A percentile compares a stretch with the other conserved stretches of the same genome.
Conservation (phyloP, 1,140 invertebrate genomes). For the Drosophila nikananu region DNA sequence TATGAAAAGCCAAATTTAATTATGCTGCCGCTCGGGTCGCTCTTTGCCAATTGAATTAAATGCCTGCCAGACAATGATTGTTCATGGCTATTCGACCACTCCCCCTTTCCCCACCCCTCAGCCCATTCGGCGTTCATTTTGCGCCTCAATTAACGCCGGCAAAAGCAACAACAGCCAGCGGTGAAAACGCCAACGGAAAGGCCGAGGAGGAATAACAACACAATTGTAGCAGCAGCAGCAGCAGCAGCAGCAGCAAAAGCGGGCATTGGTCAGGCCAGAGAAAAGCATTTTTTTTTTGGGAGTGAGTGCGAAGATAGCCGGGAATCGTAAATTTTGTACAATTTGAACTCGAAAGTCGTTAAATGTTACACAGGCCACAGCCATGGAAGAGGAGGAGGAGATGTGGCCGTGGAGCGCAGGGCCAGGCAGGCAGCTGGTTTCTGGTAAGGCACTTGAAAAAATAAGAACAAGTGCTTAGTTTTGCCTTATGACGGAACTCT, state of each 20-base stretch:
- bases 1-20: conserved; percentile 50
- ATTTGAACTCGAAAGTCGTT: conserved; percentile 83
- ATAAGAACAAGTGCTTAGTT: too few species aligned
- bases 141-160: conserved; percentile 57
- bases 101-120: not conserved
- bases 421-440: conserved; percentile 23
- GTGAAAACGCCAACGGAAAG: conserved; percentile 23
- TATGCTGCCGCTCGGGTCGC: conserved; percentile 18
- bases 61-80: conserved; percentile 41
- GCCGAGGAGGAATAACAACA: conserved; percentile 17
- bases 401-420: not conserved
- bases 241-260: conserved; percentile 4
- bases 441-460: conserved; percentile 7
- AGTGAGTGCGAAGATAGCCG: conserved; percentile 68
- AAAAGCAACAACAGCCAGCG: conserved; percentile 26
- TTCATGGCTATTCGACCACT: conserved; percentile 15
- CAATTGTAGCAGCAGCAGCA: conserved; percentile 8
- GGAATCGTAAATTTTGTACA: conserved; percentile 78
- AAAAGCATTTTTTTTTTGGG: conserved; percentile 43
- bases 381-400: conserved; percentile 1
- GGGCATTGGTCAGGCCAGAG: conserved; percentile 29
- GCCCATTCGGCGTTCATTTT: conserved; percentile 26
- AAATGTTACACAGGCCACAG: conserved; percentile 74
- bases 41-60: conserved; percentile 57
- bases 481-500: too few species aligned